Evolutionary conservation across 2,888 invertebrate genomes (phyloP).

Genomic region (Lordiphosa andalusiaca): DNA sequence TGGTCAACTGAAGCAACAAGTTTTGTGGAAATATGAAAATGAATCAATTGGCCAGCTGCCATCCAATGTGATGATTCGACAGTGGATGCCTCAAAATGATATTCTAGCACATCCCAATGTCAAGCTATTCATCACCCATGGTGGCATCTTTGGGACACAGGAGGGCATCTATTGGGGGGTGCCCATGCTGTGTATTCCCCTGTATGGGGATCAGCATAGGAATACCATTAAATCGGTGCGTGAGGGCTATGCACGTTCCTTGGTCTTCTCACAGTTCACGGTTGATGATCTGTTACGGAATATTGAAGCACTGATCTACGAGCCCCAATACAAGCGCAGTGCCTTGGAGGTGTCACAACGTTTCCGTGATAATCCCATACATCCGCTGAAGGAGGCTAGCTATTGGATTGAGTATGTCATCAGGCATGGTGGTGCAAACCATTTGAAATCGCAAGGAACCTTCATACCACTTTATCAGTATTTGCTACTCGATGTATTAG

Average conservation of each 20-base stretch:
- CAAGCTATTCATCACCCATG: conserved; percentile 81
- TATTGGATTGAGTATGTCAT: conserved; percentile 84
- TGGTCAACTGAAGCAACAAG: conserved; percentile 80
- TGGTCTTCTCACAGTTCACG: conserved; percentile 77
- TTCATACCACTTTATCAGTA: conserved; percentile 80
- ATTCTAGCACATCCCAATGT: conserved; percentile 81
- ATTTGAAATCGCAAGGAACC: conserved; percentile 79
- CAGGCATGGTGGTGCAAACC: conserved; percentile 79
- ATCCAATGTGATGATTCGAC: conserved; percentile 80
- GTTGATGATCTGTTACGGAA: conserved; percentile 75
- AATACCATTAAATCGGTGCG: conserved; percentile 78
- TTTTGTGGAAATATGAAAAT: conserved; percentile 82
- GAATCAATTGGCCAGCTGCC: conserved; percentile 78
- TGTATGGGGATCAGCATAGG: conserved; percentile 81
- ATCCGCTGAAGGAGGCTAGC: conserved; percentile 82
- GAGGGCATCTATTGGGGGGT: conserved; percentile 80
- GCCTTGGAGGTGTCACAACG: conserved; percentile 80
- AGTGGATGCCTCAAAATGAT: conserved; percentile 83
- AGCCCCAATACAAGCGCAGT: conserved; percentile 78
- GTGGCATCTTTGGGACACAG: conserved; percentile 80
- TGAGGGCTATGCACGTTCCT: conserved; percentile 78
- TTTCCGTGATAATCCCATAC: conserved; percentile 82
- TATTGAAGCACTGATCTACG: conserved; percentile 76
- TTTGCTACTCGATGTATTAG: conserved; percentile 81
- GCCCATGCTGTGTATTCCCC: conserved; percentile 80